Conservation (phyloP, 2,113 vertebrate genomes). For the Symphodus melops region DNA sequence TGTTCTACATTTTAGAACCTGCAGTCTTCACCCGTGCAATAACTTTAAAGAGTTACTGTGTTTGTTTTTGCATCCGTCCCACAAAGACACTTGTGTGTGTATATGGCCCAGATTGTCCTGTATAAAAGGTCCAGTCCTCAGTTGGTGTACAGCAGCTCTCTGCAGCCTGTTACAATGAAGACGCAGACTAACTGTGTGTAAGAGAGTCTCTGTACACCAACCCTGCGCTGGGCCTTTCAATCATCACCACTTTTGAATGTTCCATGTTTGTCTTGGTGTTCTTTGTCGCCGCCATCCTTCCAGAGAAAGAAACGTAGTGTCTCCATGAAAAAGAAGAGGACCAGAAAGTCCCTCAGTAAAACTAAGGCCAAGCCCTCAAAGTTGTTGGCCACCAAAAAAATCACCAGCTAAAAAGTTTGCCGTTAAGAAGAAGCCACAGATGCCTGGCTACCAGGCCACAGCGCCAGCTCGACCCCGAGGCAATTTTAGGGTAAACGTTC, state of each 20-base stretch:
- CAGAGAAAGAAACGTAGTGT: constrained; percentile 95
- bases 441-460: constrained; percentile 87
- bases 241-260: constrained; percentile 66
- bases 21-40: background rate
- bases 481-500: constrained; percentile 93
- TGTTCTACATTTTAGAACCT: constrained; percentile 17
- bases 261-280: constrained; percentile 76
- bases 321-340: constrained; percentile 92
- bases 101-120: constrained; percentile 26
- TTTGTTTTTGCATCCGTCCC: constrained; percentile 37
- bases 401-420: constrained; percentile 87
- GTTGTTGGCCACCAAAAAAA: constrained; percentile 89
- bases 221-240: constrained; percentile 29
- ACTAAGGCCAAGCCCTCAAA: constrained; percentile 90
- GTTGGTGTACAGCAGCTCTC: constrained; percentile 32
- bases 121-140: constrained; percentile 47
- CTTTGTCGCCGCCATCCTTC: constrained; percentile 80
- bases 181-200: constrained; percentile 3
- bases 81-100: constrained; percentile 17
- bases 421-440: constrained; percentile 91
- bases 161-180: constrained; percentile 2
- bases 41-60: constrained; percentile 54
- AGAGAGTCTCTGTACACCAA: constrained; percentile 20
- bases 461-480: constrained; percentile 84
- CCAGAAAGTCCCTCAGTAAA: constrained; percentile 87